Evolutionary conservation across 2,888 invertebrate genomes (phyloP), one percentile per base, ranked within the genome.

Genomic region (Lacanobia wlatinum): DNA sequence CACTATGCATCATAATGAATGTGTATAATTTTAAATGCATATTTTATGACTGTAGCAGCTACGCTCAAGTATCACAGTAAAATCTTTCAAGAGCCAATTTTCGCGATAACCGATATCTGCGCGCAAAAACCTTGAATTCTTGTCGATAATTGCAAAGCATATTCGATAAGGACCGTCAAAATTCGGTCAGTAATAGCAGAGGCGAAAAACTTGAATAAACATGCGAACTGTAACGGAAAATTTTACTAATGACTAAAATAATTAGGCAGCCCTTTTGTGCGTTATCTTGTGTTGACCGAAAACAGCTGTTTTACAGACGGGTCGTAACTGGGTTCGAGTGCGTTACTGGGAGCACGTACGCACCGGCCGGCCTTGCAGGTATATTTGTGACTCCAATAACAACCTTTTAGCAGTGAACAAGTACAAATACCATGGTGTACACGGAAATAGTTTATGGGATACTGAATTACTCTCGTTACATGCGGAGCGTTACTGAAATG

Each of bases 311-410:
- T 60, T 67, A 56, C 64, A 73, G 40, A 62, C 74, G 69, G 87
- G 85, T 84, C 87, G 76, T 61, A 55, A 78, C 60, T 75, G 67
- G 70, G 65, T 80, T 87, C 82, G 87, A 84, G 79, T 87, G 90
- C 90, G 90, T 85, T 88, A 58, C 64, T 23, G 72, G 60, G 71
- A 85, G 84, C 94, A 94, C 93, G 94, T 94, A 93, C 88, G 90
- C 92, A 89, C 85, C 60, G 73, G 50, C 68, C 80, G 88, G 78
- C 89, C 90, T 89, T 87, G 86, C 64, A 66, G 68, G 73, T 87
- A 80, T 88, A 82, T 87, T 88, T 85, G 84, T 84, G 70, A 73
- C 74, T 81, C 62, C 68, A 75, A 82, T 76, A 85, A 75, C 77
- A 79, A 76, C 65, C 86, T 75, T 82, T 68, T 53, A 76, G 77